Evolutionary conservation across 2,888 invertebrate genomes (phyloP), one percentile per base, ranked within the genome.

Genomic region (Tinea trinotella): DNA sequence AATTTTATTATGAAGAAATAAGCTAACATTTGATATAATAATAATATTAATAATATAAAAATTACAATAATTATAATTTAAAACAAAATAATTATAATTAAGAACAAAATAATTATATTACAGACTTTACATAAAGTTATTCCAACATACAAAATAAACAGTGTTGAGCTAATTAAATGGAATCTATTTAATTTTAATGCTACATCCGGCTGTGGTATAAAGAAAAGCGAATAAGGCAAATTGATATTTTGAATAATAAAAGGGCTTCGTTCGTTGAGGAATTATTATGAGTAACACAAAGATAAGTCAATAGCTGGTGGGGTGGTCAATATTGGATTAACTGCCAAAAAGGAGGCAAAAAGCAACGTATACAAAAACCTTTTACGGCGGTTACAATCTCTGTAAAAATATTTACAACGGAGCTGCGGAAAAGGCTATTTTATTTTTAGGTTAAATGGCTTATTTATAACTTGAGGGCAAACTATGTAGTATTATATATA

Each of bases 301-400:
- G 82, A 84, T 69, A 83, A 85, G 83, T 85, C 85, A 84, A 83
- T 85, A 85, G 84, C 81, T 78, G 67, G 67, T 73, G 76, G 80
- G 76, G 67, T 76, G 84, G 85, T 85, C 84, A 85, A 85, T 85
- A 85, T 85, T 85, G 78, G 84, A 84, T 85, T 84, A 85, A 72
- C 83, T 66, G 74, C 70, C 83, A 82, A 85, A 52, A 85, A 85
- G 84, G 85, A 85, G 79, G 75, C 83, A 83, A 84, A 84, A 85
- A 83, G 84, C 85, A 79, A 81, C 85, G 85, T 85, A 83, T 85
- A 85, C 85, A 85, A 83, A 84, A 85, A 85, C 84, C 84, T 85
- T 85, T 84, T 81, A 84, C 80, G 75, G 79, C 76, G 77, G 83
- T 80, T 79, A 79, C 71, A 77, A 40, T 64, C 68, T 65, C 68